These are phyloP conservation scores for Tenthredo scrophulariae DNA, from an alignment of 2,888 invertebrate genomes.

Conservation along the genomic window DNA sequence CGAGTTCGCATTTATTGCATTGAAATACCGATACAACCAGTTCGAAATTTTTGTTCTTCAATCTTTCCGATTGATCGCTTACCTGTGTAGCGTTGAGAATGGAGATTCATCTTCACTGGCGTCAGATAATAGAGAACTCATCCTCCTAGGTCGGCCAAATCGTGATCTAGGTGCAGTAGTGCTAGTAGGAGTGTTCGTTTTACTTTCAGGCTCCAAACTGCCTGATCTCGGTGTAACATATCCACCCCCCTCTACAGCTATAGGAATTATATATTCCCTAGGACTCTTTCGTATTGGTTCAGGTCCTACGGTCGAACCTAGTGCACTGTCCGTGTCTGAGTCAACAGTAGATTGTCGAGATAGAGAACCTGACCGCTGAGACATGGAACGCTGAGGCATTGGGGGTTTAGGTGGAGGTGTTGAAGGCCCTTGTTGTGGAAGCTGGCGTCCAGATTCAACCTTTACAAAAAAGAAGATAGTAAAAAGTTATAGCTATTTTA, in stretches of 20 bases:
- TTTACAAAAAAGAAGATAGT: conserved; percentile 54
- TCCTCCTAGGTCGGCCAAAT: conserved; percentile 82
- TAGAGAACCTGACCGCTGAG: conserved; percentile 78
- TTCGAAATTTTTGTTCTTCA: background rate
- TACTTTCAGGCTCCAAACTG: conserved; percentile 87
- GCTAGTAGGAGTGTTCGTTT: conserved; percentile 81
- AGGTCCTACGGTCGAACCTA: conserved; percentile 78
- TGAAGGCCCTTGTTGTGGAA: conserved; percentile 75
- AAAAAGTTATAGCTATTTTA: background rate
- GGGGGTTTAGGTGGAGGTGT: conserved; percentile 79
- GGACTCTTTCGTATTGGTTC: conserved; percentile 93
- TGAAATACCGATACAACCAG: background rate
- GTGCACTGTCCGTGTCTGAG: conserved; percentile 85
- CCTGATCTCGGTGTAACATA: conserved; percentile 89
- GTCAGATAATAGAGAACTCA: conserved; percentile 81
- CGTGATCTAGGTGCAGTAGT: conserved; percentile 78
- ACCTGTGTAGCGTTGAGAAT: conserved; percentile 81
- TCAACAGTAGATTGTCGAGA: conserved; percentile 85
- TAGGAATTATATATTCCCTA: conserved; percentile 95
- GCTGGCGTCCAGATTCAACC: conserved; percentile 70
- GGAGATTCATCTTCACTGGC: conserved; percentile 81
- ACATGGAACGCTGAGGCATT: conserved; percentile 78
- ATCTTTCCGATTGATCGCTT: background rate
- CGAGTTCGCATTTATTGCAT: background rate
- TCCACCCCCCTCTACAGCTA: conserved; percentile 94